Evolutionary conservation across 2,797 vertebrate species (phyloP).

Genomic region (Characodon lateralis): DNA sequence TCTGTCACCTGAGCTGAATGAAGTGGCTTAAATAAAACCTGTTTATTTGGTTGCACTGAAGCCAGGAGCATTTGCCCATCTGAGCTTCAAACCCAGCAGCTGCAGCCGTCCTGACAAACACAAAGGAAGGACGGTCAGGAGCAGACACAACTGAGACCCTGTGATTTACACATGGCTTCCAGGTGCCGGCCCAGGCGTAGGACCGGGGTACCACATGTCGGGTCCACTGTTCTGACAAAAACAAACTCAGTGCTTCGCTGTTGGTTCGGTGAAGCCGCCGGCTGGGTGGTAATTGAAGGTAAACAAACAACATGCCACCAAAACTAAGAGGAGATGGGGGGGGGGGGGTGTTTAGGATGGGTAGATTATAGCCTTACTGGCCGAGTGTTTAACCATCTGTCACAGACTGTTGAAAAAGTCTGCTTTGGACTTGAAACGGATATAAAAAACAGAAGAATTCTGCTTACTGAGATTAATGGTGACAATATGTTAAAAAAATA

Average conservation of each 20-base stretch:
- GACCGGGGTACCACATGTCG: slow-evolving; percentile 26
- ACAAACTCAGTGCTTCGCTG: slow-evolving; percentile 37
- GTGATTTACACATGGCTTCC: slow-evolving; percentile 60
- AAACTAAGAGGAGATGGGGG: neutral
- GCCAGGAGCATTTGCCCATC: neutral
- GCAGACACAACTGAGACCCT: slow-evolving; percentile 37
- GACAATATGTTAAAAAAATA: neutral
- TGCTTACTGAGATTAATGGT: neutral
- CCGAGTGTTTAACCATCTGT: slow-evolving; percentile 38
- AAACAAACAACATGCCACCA: slow-evolving; percentile 58
- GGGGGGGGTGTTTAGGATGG: slow-evolving; percentile 10
- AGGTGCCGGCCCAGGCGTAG: slow-evolving; percentile 52
- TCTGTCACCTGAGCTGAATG: neutral
- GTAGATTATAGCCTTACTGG: slow-evolving; percentile 32
- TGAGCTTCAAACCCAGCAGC: slow-evolving; percentile 41
- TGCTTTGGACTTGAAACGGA: slow-evolving; percentile 17
- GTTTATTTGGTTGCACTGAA: neutral
- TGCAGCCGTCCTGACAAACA: slow-evolving; percentile 40
- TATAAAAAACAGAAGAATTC: slow-evolving; percentile 3
- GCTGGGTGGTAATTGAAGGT: slow-evolving; percentile 42
- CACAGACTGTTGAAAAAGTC: neutral
- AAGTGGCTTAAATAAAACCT: no score
- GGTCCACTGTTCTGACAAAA: slow-evolving; percentile 27
- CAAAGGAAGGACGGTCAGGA: slow-evolving; percentile 35
- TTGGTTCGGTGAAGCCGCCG: slow-evolving; percentile 34